Evolutionary conservation across 2,797 vertebrate species (phyloP).

Genomic region (Scomberomorus guttatus): DNA sequence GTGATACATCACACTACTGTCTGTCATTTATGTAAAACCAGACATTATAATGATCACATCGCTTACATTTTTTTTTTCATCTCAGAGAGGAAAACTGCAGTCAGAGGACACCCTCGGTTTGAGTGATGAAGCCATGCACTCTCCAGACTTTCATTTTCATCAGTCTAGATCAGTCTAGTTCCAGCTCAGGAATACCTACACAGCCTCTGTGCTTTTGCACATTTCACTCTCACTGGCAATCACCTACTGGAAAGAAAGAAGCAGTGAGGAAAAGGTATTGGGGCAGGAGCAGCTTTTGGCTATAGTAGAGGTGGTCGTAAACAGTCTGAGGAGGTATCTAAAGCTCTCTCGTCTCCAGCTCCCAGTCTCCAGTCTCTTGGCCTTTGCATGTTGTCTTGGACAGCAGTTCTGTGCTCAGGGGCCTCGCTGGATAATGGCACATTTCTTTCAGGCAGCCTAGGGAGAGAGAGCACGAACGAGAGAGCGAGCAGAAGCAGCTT

Average conservation of each 20-base stretch:
- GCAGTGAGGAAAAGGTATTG: constrained; percentile 22
- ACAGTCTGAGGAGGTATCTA: constrained; percentile 61
- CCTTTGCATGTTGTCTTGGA: constrained; percentile 60
- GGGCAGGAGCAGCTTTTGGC: constrained; percentile 42
- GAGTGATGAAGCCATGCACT: not conserved
- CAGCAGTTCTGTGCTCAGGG: constrained; percentile 57
- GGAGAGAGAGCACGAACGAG: constrained; percentile 20
- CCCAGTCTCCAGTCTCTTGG: constrained; percentile 60
- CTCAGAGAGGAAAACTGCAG: not conserved
- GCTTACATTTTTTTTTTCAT: not conserved
- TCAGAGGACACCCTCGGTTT: not conserved
- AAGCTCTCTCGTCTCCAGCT: constrained; percentile 44
- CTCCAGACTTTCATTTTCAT: constrained; percentile 20
- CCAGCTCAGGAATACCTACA: not conserved
- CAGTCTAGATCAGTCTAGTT: constrained; percentile 3
- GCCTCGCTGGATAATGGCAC: constrained; percentile 72
- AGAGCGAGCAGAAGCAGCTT: constrained; percentile 55
- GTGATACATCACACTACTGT: not conserved
- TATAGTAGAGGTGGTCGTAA: constrained; percentile 40
- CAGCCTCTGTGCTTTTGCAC: constrained; percentile 2
- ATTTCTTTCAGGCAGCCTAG: constrained; percentile 72
- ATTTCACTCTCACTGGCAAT: constrained; percentile 22
- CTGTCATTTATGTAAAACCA: not conserved
- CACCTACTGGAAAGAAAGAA: constrained; percentile 50
- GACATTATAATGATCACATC: not conserved